Base-by-base conservation (phyloP, 1,140 invertebrate genomes). In the Diabrotica virgifera region DNA sequence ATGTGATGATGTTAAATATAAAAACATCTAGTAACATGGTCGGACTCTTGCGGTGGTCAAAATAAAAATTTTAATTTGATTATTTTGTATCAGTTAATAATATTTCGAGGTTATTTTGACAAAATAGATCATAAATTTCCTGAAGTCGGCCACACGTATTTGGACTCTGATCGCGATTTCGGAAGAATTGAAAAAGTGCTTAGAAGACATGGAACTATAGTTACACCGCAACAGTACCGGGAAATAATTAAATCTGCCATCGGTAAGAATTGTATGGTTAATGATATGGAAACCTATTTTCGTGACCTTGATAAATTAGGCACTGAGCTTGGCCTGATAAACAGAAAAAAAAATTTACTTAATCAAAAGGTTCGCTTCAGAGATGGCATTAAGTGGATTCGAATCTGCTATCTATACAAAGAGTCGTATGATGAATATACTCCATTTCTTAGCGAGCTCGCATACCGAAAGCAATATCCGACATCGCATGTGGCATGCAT, bases 151-250 rank as follows among this genome's bases (percentile, higher is more conserved):
- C 68, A 71, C 37, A 38, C 24, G 7, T 68, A 63, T 36, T 24
- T 72, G 5, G 68, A 70, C 54, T 70, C 68, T 10, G 69, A 72
- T 53, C 13, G 71, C 36, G 66, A 70, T 55, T 72, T 72, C 60
- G 69, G 64, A 7, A n/a, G 70, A 36, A 72, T 70, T 52, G 65
- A 72, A 57, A 67, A 70, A 65, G n/a, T 12, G 12, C 35, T 70
- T 5, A 12, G 66, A 12, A 59, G 52, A 36, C 46, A 63, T 51
- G 35, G 63, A 40, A 68, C 58, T n/a, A 68, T 70, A 12, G 67
- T 13, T 38, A 51, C 55, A 35, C 59, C 69, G 6, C 62, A 68
- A 1, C 59, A 70, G 56, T 70, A 70, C 51, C 59, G 66, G 6
- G 58, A 62, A 35, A 65, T 70, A 12, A 64, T 68, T 36, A 60